Conservation (phyloP, 2,888 invertebrate genomes). For the Gortyna flavago region DNA sequence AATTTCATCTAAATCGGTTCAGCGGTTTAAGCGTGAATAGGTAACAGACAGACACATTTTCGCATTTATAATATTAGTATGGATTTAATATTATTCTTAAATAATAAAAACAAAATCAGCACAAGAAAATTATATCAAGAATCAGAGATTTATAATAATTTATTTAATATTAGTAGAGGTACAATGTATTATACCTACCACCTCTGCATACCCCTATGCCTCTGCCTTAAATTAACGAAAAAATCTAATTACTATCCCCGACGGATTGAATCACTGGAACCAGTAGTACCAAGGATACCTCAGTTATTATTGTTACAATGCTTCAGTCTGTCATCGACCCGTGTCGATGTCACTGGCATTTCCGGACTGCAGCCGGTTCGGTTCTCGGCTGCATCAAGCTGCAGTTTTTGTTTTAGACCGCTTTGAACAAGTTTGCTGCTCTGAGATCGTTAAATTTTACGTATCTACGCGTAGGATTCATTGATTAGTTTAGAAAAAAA, state of each 20-base stretch:
- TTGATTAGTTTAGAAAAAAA: neutral
- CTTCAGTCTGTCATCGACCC: conserved; percentile 60
- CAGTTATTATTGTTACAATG: conserved; percentile 26
- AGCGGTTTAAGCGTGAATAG: too few relatives aligned
- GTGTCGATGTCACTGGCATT: conserved; percentile 57
- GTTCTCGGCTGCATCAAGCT: conserved; percentile 35
- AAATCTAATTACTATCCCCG: neutral
- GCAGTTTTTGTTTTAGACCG: conserved; percentile 58
- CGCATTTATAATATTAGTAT: too few relatives aligned
- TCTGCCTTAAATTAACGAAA: neutral
- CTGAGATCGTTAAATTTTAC: conserved; percentile 19
- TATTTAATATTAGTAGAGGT: neutral
- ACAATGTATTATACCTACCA: too few relatives aligned
- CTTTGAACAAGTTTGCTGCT: conserved; percentile 15
- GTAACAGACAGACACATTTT: too few relatives aligned
- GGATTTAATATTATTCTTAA: neutral
- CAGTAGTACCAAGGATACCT: neutral
- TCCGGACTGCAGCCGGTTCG: conserved; percentile 62
- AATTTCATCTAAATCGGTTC: too few relatives aligned
- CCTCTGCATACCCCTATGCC: too few relatives aligned
- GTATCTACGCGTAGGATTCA: neutral
- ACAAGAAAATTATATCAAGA: neutral
- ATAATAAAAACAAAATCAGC: neutral
- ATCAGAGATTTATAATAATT: neutral
- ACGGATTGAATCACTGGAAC: conserved; percentile 6